Evolutionary conservation across 2,113 vertebrate genomes (phyloP).

Genomic region (Ploceus nigricollis): DNA sequence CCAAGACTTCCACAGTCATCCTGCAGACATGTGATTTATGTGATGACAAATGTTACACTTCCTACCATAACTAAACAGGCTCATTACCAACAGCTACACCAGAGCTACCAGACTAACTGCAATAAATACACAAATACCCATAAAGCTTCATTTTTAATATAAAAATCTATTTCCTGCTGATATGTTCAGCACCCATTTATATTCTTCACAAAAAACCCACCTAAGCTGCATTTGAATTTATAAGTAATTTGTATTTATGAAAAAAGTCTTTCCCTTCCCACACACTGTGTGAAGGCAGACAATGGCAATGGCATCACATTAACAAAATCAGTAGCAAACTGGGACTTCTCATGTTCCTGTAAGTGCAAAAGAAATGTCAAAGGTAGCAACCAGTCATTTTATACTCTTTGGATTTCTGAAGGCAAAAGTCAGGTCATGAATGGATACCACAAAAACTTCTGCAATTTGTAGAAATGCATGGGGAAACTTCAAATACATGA

Average conservation of each 20-base stretch:
- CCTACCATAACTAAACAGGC: background rate
- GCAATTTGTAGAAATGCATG: background rate
- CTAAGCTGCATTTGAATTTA: background rate
- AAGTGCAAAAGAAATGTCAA: background rate
- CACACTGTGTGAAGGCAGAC: background rate
- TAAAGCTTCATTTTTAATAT: background rate
- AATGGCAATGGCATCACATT: background rate
- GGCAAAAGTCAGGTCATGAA: background rate
- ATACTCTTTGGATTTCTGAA: background rate
- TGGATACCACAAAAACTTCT: background rate
- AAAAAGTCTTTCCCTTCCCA: background rate
- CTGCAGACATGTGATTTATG: background rate
- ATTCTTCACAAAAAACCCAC: background rate
- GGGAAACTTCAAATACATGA: background rate
- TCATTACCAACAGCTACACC: background rate
- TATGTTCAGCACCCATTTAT: background rate
- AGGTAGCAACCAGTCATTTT: background rate
- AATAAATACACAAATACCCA: background rate
- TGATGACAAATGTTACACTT: background rate
- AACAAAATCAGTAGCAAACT: background rate
- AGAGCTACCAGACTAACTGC: background rate
- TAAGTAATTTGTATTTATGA: background rate
- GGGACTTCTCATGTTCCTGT: background rate
- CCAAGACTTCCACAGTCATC: background rate
- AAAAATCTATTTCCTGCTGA: background rate